Evolutionary conservation across 2,113 vertebrate species (phyloP), one percentile per base, ranked within the genome.

Genomic region (Ahaetulla prasina): DNA sequence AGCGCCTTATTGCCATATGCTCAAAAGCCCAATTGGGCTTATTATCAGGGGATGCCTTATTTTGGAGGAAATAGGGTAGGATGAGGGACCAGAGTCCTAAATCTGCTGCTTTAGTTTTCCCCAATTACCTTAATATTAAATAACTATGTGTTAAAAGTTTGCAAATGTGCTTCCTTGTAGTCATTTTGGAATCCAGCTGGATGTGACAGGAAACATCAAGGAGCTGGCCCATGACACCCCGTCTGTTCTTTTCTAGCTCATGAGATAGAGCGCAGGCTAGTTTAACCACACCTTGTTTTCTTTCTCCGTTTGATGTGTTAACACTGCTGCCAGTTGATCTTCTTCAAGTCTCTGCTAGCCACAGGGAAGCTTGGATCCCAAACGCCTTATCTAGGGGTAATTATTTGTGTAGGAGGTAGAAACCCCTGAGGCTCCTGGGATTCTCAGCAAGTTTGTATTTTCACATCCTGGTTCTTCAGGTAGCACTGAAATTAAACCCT

Each of bases 261-360:
- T 27, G 95, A 90, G 91, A 35, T 85, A 35, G 93, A 92, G 92
- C 0, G 35, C 92, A 84, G 68, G 94, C 4, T 23, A 90, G 43
- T 39, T 16, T 27, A n/a, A 63, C 92, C 89, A 89, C 89, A 94
- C 91, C 91, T 94, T 91, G 91, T 93, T 89, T 90, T 54, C 95
- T 93, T 89, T 50, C 94, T 92, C 88, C 93, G 54, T 88, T 91
- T 93, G 95, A 92, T 1, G 49, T 92, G 49, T 93, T 87, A 14
- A 50, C 89, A 90, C 53, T 0, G 4, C 80, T 92, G 93, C 93
- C 92, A 93, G 89, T 92, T 0, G 30, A 92, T 94, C 95, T 96
- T 94, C 96, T 96, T 97, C 50, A 27, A 96, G 96, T 95, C 93
- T 96, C 95, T 96, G 95, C 89, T 94, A 93, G 94, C 92, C 6